phyloP scores from a whole-genome alignment of 1,140 invertebrate species.

The Cydia amplana region DNA sequence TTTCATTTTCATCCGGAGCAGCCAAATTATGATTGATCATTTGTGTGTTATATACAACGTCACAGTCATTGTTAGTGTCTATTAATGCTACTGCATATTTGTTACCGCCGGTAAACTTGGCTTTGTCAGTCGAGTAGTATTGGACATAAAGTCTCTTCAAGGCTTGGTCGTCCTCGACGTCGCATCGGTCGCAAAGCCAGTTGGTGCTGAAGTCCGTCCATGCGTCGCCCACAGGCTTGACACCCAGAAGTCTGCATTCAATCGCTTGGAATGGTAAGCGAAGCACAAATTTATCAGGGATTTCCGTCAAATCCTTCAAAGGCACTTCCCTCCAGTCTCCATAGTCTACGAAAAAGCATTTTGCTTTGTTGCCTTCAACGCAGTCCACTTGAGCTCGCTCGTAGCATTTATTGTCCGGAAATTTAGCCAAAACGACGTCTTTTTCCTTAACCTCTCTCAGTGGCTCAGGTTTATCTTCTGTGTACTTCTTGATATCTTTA shows the following conservation, averaged over 20 bases:
- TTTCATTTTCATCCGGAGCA: conserved; percentile 50
- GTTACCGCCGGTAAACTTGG: conserved; percentile 60
- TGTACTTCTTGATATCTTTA: conserved; percentile 64
- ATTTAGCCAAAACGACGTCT: conserved; percentile 69
- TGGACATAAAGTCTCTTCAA: conserved; percentile 64
- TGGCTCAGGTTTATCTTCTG: conserved; percentile 43
- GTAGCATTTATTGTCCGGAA: conserved; percentile 59
- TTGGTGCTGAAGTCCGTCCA: conserved; percentile 68
- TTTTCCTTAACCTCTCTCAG: conserved; percentile 45
- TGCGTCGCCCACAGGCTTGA: conserved; percentile 53
- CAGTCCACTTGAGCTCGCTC: conserved; percentile 68
- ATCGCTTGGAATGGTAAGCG: conserved; percentile 74
- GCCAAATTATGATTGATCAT: conserved; percentile 66
- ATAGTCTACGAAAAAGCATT: conserved; percentile 76
- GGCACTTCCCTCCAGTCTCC: conserved; percentile 61
- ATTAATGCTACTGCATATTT: conserved; percentile 68
- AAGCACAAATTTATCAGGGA: conserved; percentile 59
- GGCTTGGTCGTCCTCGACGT: conserved; percentile 43
- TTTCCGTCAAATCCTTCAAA: conserved; percentile 52
- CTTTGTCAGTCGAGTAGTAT: conserved; percentile 62
- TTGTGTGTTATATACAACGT: conserved; percentile 61
- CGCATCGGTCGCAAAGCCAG: conserved; percentile 63
- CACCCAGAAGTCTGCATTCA: conserved; percentile 70
- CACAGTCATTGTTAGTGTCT: conserved; percentile 57
- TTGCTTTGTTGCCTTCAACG: conserved; percentile 48